A percentile compares a stretch with the other conserved stretches of the same genome.
phyloP scores from a whole-genome alignment of 2,113 vertebrate genomes.

The Onychorhynchus coronatus region DNA sequence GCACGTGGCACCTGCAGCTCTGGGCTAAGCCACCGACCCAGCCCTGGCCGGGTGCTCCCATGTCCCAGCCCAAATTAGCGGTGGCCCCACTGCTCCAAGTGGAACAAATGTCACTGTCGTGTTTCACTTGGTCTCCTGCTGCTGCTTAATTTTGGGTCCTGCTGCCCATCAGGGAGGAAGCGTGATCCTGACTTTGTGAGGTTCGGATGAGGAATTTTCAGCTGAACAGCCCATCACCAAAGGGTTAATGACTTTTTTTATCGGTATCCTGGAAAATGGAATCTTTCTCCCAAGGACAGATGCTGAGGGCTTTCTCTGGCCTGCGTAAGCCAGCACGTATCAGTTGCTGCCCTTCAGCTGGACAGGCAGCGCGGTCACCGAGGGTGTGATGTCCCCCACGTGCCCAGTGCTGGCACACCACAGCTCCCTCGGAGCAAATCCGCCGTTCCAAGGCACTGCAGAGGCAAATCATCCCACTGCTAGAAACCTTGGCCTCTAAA shows the following conservation, averaged over 20 bases:
- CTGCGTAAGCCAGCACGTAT: neutral
- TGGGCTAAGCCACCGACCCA: neutral
- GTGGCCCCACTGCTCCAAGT: neutral
- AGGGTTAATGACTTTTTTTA: neutral
- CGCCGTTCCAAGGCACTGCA: neutral
- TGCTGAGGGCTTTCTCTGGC: neutral
- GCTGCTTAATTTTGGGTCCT: neutral
- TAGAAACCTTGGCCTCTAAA: neutral
- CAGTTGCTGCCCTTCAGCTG: neutral
- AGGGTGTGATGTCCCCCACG: neutral
- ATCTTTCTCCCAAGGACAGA: neutral
- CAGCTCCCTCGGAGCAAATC: neutral
- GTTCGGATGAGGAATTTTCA: neutral
- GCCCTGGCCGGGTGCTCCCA: neutral
- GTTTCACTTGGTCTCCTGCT: neutral
- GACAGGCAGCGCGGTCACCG: accelerated
- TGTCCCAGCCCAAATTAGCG: neutral
- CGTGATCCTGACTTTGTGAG: neutral
- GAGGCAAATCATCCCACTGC: neutral
- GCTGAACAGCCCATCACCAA: neutral
- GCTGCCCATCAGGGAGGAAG: neutral
- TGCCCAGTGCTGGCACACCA: neutral
- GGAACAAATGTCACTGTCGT: neutral
- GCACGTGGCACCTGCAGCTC: neutral
- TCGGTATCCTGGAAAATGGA: neutral